Evolutionary conservation across 2,888 invertebrate species (phyloP), one percentile per base, ranked within the genome.

Genomic region (Gari tellinella): DNA sequence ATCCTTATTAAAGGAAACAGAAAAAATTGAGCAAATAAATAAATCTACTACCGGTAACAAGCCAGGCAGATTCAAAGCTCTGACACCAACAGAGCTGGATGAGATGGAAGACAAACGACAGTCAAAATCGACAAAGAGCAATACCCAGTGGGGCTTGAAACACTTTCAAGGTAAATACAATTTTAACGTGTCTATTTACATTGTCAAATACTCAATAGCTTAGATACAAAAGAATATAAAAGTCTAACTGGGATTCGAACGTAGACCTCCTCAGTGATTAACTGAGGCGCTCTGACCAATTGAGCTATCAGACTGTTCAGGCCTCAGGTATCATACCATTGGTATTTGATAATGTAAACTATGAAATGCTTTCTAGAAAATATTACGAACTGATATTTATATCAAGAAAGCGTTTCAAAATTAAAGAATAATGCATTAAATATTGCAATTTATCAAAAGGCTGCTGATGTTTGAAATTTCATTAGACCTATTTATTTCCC

Each of bases 261-360:
- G 25, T n/a, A 26, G 26, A 31, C 26, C 51, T 51, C 31, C 51
- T 26, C 14, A 26, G 25, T 51, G 25, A 51, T 12, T n/a, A 31
- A 31, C 10, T 15, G 25, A 26, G 26, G 26, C 26, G 51, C 51
- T 51, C 51, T 51, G 14, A 51, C 25, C 12, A 51, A 21, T 51
- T 51, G 23, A 51, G 51, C 51, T 51, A 51, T 51, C 51, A 25
- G 26, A 23, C 26, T 51, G 31, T n/a, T n/a, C n/a, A n/a, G n/a
- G 25, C 23, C 23, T n/a, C 7, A 21, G 17, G 25, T 51, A 21
- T n/a, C 15, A 25, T 26, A n/a, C 2, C n/a, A 26, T 21, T 26
- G 23, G 17, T 51, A 26, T 12, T 26, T 25, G 31, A 15, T 26
- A 26, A 51, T 26, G 26, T 25, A 26, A 17, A 26, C 1, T 25